phyloP scores from a whole-genome alignment of 2,888 invertebrate species.

The Alentia gelatinosa region DNA sequence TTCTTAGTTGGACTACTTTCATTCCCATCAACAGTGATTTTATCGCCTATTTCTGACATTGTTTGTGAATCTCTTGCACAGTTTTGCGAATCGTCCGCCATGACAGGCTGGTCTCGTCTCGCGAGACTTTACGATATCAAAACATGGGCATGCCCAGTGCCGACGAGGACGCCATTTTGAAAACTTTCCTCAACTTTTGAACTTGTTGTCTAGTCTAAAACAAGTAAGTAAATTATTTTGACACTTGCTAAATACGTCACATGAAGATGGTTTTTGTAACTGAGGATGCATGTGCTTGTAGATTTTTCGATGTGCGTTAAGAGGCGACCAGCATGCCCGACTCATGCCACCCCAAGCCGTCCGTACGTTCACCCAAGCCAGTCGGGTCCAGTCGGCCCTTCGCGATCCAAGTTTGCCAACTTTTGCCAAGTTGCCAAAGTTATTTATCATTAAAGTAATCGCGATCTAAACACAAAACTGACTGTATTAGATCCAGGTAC shows the following conservation, averaged over 20 bases:
- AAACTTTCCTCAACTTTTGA: slow-evolving; percentile 21
- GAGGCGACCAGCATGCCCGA: background rate
- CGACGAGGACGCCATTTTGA: slow-evolving; percentile 53
- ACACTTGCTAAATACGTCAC: background rate
- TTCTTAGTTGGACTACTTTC: background rate
- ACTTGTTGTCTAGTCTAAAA: slow-evolving; percentile 9
- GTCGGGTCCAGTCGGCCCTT: background rate
- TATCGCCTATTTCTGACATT: background rate
- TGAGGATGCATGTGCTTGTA: background rate
- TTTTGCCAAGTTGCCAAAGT: background rate
- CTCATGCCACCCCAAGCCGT: background rate
- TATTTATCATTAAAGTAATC: too few species aligned
- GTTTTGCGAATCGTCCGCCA: slow-evolving; percentile 47
- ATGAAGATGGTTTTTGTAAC: background rate
- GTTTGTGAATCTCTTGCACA: background rate
- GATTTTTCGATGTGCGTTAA: background rate
- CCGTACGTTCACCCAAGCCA: background rate
- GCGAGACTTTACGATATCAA: slow-evolving; percentile 54
- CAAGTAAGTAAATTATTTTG: slow-evolving; percentile 22
- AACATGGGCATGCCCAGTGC: slow-evolving; percentile 57
- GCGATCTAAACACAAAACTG: too few species aligned
- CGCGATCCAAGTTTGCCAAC: background rate
- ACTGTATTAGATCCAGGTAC: too few species aligned
- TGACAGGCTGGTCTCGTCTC: slow-evolving; percentile 26
- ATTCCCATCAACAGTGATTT: background rate